Evolutionary conservation across 2,888 invertebrate species (phyloP), one percentile per base, ranked within the genome.

Genomic region (Eristalis arbustorum): DNA sequence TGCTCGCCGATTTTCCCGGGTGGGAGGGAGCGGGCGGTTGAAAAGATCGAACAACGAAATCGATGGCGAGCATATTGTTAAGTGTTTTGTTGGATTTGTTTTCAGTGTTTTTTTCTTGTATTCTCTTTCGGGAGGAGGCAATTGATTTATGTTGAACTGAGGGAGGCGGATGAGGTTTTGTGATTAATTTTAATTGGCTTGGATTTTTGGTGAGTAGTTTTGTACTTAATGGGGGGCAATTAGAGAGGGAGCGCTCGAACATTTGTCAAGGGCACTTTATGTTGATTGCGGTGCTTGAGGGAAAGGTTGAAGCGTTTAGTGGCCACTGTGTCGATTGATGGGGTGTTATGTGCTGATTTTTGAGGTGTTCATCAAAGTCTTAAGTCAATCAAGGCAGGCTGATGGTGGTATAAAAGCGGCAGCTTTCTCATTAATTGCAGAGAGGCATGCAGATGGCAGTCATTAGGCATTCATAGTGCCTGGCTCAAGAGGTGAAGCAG

Each of bases 91-190:
- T 73, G 59, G 49, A 66, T 57, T 57, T 22, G 10, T 49, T 13
- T 49, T n/a, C 6, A 1, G 1, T 57, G 6, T 25, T 22, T 25
- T 59, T 25, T 18, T 22, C 22, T 37, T 42, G 23, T 74, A 28
- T 63, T 73, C 18, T 8, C 8, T 8, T 22, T 23, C 13, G 62
- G 11, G 1, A 42, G 31, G 13, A 59, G 81, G 62, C 69, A 78
- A 77, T 81, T 85, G 85, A 82, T 77, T 82, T 85, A 85, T 85
- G 77, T 59, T 78, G 63, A 62, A 22, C 34, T 59, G 72, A 31
- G 18, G 81, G 57, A 56, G n/a, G n/a, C n/a, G 64, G 73, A 66
- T 74, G 57, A 57, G 81, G n/a, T 56, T 49, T 74, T 61, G 74
- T 73, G 77, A 81, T 77, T 85, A 71, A 85, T 78, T 85, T 71